Conservation (phyloP, 2,888 invertebrate genomes). For the Eupithecia subfuscata region DNA sequence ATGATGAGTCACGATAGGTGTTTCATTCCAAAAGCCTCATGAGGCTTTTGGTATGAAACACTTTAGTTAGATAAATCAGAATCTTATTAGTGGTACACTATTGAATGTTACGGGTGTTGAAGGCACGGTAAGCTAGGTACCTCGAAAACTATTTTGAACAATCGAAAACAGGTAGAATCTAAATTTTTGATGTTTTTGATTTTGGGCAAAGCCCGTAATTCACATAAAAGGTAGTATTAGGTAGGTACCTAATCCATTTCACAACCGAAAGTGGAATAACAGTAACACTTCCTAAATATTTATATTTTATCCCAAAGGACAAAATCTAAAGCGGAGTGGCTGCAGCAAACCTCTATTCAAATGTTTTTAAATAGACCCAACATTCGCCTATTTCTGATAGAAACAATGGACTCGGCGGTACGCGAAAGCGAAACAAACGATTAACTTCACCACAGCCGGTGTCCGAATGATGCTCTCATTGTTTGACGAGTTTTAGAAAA, state of each 20-base stretch:
- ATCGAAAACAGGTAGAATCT: no score
- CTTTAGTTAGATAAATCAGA: neutral
- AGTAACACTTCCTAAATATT: no score
- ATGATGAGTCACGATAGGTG: neutral
- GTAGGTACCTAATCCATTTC: neutral
- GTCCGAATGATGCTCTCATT: conserved; percentile 24
- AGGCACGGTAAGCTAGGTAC: neutral
- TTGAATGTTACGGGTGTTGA: neutral
- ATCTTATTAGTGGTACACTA: neutral
- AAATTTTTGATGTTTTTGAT: neutral
- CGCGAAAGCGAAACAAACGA: conserved; percentile 20
- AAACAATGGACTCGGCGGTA: conserved; percentile 25
- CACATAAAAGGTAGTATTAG: no score
- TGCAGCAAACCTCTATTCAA: neutral
- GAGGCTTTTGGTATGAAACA: no score
- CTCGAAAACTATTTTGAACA: no score
- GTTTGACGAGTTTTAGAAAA: conserved; percentile 26
- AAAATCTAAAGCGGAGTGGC: neutral
- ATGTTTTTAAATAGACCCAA: neutral
- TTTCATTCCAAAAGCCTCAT: no score
- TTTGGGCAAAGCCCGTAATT: neutral
- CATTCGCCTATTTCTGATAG: conserved; percentile 27
- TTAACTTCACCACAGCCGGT: conserved; percentile 12
- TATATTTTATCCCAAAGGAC: neutral
- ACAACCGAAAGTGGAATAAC: neutral